Base-by-base conservation (phyloP, 2,888 invertebrate genomes). In the Acanthosepion pharaonis region DNA sequence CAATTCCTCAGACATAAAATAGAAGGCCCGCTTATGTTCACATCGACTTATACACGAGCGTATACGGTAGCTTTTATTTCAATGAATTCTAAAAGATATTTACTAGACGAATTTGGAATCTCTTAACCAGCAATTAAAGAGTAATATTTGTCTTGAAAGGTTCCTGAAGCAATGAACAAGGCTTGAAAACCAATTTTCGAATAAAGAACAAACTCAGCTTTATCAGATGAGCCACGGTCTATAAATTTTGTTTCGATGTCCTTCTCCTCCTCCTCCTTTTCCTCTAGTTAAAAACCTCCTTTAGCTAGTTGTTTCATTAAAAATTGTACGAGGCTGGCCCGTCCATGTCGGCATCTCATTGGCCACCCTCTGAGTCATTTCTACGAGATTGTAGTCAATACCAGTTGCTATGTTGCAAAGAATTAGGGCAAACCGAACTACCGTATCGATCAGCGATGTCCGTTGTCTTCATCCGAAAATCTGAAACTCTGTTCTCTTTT, bases 291-390 rank as follows among this genome's bases (percentile, higher is more conserved):
- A 55, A 28, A n/a, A n/a, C 8, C 28, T 78, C 28, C n/a, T n/a
- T n/a, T n/a, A 33, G 78, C n/a, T 11, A 2, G 33, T 78, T 78
- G n/a, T 78, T 78, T 78, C 78, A n/a, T n/a, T 78, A n/a, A 78
- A 78, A 78, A 78, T 78, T n/a, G 33, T n/a, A 78, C n/a, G 78
- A 78, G 78, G 33, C 78, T 78, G 15, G 78, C n/a, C n/a, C 78
- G 78, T 15, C 11, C n/a, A 15, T 33, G 78, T n/a, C 18, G 0
- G 33, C n/a, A n/a, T 78, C 78, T 33, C n/a, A 78, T 78, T 78
- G 78, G 78, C n/a, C n/a, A 78, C 11, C n/a, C n/a, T 78, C n/a
- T 78, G 78, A 78, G 78, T 78, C 78, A 78, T 78, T 78, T 78
- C 78, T 33, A n/a, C 11, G n/a, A n/a, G 78, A 33, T 15, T 8